Base-by-base conservation (phyloP, 2,113 vertebrate genomes). In the Larimichthys polyactis region DNA sequence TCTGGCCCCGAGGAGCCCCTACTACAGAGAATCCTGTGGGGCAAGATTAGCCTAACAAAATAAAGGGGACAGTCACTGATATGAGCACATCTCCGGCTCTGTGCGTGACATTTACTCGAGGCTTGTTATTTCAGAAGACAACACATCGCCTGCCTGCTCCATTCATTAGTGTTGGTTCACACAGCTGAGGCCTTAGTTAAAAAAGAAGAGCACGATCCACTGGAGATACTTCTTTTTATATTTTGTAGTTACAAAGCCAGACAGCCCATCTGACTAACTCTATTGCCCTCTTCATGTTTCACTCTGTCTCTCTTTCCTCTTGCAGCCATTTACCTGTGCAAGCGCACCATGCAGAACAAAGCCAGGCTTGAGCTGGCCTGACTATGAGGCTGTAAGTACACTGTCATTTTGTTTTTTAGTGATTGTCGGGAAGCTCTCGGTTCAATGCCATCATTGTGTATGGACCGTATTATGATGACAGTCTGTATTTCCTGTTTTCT, bases 321-420 rank as follows among this genome's bases (percentile, higher is more conserved):
- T 82, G 5, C 87, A 99, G 98, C 98, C 90, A 99, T 99, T 93
- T 99, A 99, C 93, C 96, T 99, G 89, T 99, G 97, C 94, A 99
- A 99, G 92, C 95, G 97, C 93, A 99, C 97, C 82, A 99, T 99
- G 98, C 98, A 99, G 95, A 99, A 99, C 84, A 99, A 99, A 93
- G 97, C 98, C 69, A 96, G 98, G 71, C 95, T 99, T 88, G 98
- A 99, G 92, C 88, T 99, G 51, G 98, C 98, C 98, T 1, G 98
- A 99, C 94, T 99, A 98, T 74, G 98, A 99, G 94, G 97, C 97
- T 46, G 98, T 99, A 95, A 97, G 97, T 98, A 95, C 73, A 22
- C 36, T 57, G 32, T 74, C 24, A 6, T 76, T 78, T 77, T 4
- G 12, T 40, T 40, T 72, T 62, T 78, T 73, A 19, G 14, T 0